These are phyloP conservation scores for Fissipunctia ypsillon DNA, from an alignment of 2,888 invertebrate species.

Conservation along the genomic window DNA sequence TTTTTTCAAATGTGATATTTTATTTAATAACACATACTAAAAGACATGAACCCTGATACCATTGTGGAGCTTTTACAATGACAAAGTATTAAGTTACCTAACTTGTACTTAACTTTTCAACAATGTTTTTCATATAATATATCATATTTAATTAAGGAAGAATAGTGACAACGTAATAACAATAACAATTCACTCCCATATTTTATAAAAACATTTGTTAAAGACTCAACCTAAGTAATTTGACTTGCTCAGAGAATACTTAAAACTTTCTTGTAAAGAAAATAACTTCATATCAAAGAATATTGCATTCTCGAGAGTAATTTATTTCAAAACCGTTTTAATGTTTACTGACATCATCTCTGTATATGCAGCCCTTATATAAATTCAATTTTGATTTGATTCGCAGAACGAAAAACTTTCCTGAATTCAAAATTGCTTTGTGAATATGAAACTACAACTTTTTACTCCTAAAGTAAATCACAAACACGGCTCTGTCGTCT, in stretches of 20 bases:
- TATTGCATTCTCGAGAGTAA: constrained; percentile 48
- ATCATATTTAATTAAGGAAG: background rate
- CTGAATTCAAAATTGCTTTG: constrained; percentile 28
- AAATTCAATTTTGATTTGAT: constrained; percentile 41
- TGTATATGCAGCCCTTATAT: constrained; percentile 22
- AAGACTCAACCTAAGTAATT: constrained; percentile 26
- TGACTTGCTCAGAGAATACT: constrained; percentile 34
- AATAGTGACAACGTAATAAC: constrained; percentile 12
- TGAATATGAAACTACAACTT: constrained; percentile 36
- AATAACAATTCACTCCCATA: constrained; percentile 4
- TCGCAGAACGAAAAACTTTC: constrained; percentile 39
- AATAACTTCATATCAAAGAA: constrained; percentile 45
- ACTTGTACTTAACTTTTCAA: constrained; percentile 5
- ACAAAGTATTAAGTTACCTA: constrained; percentile 2
- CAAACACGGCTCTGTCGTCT: constrained; percentile 12
- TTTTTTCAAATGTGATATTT: too few species aligned
- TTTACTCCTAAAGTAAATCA: constrained; percentile 19
- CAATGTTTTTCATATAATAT: background rate
- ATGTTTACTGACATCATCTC: constrained; percentile 38
- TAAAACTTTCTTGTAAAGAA: constrained; percentile 39
- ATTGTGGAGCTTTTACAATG: background rate
- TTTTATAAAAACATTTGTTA: constrained; percentile 7
- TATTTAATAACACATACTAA: background rate
- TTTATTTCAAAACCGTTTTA: constrained; percentile 47
- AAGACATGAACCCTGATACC: background rate